These are phyloP conservation scores for Pteria penguin DNA, from an alignment of 2,888 invertebrate species.

Conservation along the genomic window DNA sequence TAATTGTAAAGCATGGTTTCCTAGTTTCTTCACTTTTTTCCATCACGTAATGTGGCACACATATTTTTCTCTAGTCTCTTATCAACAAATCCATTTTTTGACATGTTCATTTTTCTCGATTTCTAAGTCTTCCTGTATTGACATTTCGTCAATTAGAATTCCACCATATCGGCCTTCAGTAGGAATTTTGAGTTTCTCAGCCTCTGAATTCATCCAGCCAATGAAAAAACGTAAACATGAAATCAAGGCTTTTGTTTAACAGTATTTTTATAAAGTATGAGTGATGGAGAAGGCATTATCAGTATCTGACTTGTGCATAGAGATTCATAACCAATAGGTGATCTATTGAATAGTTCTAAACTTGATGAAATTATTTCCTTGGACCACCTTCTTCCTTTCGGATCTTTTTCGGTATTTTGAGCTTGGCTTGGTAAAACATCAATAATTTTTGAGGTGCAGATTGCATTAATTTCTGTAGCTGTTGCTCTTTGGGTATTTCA, in stretches of 20 bases:
- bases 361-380: conserved; percentile 14
- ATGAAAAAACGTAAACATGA: conserved; percentile 9
- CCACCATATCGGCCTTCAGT: conserved; percentile 17
- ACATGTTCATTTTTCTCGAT: too few relatives aligned
- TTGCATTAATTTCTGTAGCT: background rate
- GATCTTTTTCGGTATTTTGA: background rate
- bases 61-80: conserved; percentile 44
- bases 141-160: too few relatives aligned
- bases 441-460: background rate
- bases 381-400: conserved; percentile 9
- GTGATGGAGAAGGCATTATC: conserved; percentile 12
- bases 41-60: conserved; percentile 30
- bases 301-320: conserved; percentile 3
- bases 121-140: too few relatives aligned
- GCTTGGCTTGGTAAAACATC: background rate
- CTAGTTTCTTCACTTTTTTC: conserved; percentile 38
- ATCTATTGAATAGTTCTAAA: conserved; percentile 9
- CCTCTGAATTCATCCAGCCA: conserved; percentile 39
- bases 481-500: background rate
- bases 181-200: conserved; percentile 15
- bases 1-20: conserved; percentile 45
- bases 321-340: conserved; percentile 15
- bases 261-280: conserved; percentile 26
- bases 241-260: conserved; percentile 27
- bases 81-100: conserved; percentile 43